phyloP scores from a whole-genome alignment of 2,888 invertebrate genomes.

The Hypercompe scribonia region DNA sequence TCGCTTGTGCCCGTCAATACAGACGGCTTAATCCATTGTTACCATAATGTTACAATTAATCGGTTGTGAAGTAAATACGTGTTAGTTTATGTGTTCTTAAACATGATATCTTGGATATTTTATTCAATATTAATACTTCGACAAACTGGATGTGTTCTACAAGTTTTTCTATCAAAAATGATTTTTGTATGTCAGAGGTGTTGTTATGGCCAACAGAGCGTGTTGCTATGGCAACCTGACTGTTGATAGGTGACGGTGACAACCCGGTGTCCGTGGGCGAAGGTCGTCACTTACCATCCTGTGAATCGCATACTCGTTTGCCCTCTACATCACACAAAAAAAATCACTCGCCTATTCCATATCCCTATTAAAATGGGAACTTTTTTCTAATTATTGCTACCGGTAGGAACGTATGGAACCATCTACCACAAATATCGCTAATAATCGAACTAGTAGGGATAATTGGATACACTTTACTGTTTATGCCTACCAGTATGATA shows the following conservation, averaged over 20 bases:
- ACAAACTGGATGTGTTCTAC: background rate
- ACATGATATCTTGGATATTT: background rate
- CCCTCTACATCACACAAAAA: too few species aligned
- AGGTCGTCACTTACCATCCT: too few species aligned
- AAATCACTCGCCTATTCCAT: too few species aligned
- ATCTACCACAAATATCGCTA: too few species aligned
- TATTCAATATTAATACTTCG: background rate
- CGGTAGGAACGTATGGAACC: too few species aligned
- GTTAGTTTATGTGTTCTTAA: background rate
- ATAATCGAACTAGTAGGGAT: too few species aligned
- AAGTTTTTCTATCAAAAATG: background rate
- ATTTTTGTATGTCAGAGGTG: background rate
- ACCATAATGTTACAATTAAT: conserved; percentile 61
- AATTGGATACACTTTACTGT: too few species aligned
- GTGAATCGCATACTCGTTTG: too few species aligned
- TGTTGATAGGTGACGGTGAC: background rate
- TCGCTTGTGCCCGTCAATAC: conserved; percentile 59
- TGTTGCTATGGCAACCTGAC: background rate
- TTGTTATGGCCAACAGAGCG: background rate
- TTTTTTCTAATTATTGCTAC: too few species aligned
- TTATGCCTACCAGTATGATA: too few species aligned
- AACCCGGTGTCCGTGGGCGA: too few species aligned
- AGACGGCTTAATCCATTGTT: conserved; percentile 61
- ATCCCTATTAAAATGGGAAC: too few species aligned
- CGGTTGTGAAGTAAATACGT: conserved; percentile 44